Percentiles rank a stretch among this genome's conserved stretches.
These are phyloP conservation scores for Brachyhypopomus gauderio DNA, from an alignment of 2,113 vertebrate genomes.

Conservation along the genomic window DNA sequence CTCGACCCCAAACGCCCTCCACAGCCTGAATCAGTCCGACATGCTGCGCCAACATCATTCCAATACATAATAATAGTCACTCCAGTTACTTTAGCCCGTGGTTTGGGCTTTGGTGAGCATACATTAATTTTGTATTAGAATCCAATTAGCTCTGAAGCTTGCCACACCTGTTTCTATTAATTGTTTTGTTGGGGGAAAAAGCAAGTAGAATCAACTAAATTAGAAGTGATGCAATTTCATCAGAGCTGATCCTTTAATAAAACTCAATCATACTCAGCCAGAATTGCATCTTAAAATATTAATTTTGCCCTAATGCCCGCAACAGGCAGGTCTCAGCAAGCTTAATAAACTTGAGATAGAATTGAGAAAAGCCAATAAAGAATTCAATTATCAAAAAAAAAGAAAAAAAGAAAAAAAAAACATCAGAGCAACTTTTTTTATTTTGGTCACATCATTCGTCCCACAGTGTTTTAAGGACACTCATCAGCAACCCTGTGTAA, in stretches of 20 bases:
- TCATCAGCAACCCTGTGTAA: background rate
- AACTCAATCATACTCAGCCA: conserved; percentile 66
- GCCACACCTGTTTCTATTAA: conserved; percentile 61
- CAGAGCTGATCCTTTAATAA: conserved; percentile 69
- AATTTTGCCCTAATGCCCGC: conserved; percentile 75
- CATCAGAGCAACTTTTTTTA: conserved; percentile 59
- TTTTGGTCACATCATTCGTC: conserved; percentile 14
- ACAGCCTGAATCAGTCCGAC: background rate
- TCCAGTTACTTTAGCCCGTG: background rate
- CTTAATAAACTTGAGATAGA: conserved; percentile 77
- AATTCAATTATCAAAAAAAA: conserved; percentile 74
- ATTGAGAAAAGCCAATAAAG: conserved; percentile 77
- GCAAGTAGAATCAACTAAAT: conserved; percentile 65
- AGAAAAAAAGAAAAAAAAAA: conserved; percentile 64
- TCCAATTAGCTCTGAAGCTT: conserved; percentile 56
- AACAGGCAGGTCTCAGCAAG: conserved; percentile 70
- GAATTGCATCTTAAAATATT: conserved; percentile 73
- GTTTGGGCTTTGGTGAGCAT: conserved; percentile 8
- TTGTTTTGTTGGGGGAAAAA: conserved; percentile 63
- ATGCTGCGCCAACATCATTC: background rate
- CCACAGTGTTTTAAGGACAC: background rate
- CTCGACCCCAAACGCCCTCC: background rate
- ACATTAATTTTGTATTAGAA: conserved; percentile 54
- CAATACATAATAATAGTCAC: background rate
- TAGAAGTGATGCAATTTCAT: conserved; percentile 72